These are phyloP conservation scores for Orgyia antiqua DNA, from an alignment of 2,888 invertebrate species.

Conservation along the genomic window DNA sequence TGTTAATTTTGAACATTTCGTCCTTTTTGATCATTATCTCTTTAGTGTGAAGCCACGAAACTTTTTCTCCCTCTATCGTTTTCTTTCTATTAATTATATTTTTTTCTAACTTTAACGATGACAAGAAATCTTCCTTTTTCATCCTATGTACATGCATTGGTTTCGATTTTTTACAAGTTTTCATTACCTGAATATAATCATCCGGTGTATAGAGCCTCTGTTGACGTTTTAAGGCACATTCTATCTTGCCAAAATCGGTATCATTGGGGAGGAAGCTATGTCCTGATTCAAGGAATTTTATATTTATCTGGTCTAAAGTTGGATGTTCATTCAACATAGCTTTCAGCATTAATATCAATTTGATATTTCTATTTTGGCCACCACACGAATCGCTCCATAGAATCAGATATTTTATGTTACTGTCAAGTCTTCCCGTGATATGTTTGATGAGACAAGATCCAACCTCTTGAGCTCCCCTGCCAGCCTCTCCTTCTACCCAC, in stretches of 20 bases:
- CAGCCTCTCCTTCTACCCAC: conserved; percentile 16
- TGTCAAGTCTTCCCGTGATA: conserved; percentile 5
- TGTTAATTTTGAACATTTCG: not conserved
- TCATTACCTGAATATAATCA: not conserved
- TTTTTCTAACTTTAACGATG: not conserved
- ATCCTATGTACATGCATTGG: not conserved
- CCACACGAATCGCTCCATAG: conserved; percentile 3
- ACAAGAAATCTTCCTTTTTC: not conserved
- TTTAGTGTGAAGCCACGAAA: not conserved
- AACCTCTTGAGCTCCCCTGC: conserved; percentile 14
- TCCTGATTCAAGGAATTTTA: conserved; percentile 8
- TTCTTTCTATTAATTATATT: not conserved
- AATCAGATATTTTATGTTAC: conserved; percentile 2
- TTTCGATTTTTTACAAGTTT: not conserved
- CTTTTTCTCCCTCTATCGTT: not conserved
- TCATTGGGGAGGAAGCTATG: conserved; percentile 9
- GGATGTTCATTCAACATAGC: conserved; percentile 15
- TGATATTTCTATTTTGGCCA: conserved; percentile 3
- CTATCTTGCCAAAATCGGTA: not conserved
- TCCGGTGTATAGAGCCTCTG: not conserved
- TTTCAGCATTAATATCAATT: conserved; percentile 18
- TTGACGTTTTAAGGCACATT: not conserved
- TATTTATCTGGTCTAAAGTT: conserved; percentile 9
- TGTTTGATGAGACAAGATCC: conserved; percentile 13
- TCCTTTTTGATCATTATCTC: not conserved